These are phyloP conservation scores for Lagothrix lagotricha DNA, from an alignment of 2,797 vertebrate species.

Conservation along the genomic window DNA sequence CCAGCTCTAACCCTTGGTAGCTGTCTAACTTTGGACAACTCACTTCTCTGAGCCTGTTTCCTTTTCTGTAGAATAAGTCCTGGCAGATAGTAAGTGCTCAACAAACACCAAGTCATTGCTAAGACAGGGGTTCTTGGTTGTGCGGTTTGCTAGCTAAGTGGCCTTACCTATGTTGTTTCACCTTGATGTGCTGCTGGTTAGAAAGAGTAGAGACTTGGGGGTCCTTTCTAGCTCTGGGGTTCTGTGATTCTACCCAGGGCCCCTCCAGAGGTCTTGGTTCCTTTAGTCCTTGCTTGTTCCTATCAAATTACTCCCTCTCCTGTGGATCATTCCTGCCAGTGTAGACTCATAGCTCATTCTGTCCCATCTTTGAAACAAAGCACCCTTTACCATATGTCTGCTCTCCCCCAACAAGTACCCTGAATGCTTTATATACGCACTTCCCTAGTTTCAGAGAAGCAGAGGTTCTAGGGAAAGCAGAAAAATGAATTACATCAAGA, in stretches of 20 bases:
- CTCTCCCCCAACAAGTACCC: not conserved
- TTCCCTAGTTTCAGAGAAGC: not conserved
- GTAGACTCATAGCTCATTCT: not conserved
- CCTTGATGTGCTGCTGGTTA: not conserved
- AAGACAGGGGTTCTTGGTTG: not conserved
- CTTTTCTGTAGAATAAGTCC: not conserved
- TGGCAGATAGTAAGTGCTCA: not conserved
- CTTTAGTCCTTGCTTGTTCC: not conserved
- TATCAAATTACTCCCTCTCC: not conserved
- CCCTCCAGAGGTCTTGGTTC: not conserved
- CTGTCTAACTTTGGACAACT: not conserved
- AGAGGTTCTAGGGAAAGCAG: not conserved
- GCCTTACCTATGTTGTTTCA: not conserved
- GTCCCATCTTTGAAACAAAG: not conserved
- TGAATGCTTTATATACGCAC: not conserved
- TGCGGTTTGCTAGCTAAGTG: not conserved
- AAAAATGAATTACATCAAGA: not conserved
- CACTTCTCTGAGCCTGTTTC: not conserved
- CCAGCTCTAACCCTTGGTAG: not conserved
- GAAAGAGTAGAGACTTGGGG: not conserved
- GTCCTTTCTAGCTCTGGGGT: not conserved
- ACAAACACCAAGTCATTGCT: not conserved
- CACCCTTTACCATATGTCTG: not conserved
- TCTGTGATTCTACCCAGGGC: not conserved
- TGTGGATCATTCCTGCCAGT: not conserved